Conservation (phyloP, 2,797 vertebrate genomes). For the Gadopsis bispinosus region DNA sequence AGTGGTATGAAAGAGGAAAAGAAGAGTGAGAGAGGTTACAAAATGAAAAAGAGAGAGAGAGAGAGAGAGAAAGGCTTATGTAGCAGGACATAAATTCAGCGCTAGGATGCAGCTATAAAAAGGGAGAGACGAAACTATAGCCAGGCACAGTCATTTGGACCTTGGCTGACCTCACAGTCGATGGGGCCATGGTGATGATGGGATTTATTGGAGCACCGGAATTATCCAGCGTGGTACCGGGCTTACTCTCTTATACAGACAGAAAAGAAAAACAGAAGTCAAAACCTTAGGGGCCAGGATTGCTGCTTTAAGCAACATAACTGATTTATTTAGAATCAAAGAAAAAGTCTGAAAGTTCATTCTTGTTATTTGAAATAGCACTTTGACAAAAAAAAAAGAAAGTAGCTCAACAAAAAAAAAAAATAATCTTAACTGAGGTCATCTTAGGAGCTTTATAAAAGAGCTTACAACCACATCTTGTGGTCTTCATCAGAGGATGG, state of each 20-base stretch:
- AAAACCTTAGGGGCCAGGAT: not conserved
- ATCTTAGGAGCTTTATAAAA: not conserved
- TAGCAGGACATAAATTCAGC: slow-evolving; percentile 46
- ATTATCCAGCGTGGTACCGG: not conserved
- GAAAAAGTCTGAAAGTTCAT: not conserved
- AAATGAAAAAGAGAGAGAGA: slow-evolving; percentile 1
- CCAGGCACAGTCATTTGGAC: slow-evolving; percentile 14
- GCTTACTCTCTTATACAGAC: not conserved
- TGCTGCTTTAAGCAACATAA: not conserved
- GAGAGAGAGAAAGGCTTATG: slow-evolving; percentile 19
- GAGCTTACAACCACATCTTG: not conserved
- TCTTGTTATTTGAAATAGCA: no score
- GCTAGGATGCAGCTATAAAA: slow-evolving; percentile 21
- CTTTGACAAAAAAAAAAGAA: no score
- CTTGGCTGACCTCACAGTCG: slow-evolving; percentile 39
- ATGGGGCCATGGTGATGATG: slow-evolving; percentile 25
- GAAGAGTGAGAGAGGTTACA: slow-evolving; percentile 29
- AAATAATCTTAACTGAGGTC: no score
- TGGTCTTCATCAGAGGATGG: not conserved
- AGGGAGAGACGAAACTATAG: slow-evolving; percentile 27
- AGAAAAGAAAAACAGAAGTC: not conserved
- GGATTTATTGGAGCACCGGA: slow-evolving; percentile 28
- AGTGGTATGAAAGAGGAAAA: slow-evolving; percentile 11
- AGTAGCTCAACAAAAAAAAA: not conserved
- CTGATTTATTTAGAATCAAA: not conserved